Evolutionary conservation across 2,888 invertebrate species (phyloP).

Genomic region (Laspeyria flexula): DNA sequence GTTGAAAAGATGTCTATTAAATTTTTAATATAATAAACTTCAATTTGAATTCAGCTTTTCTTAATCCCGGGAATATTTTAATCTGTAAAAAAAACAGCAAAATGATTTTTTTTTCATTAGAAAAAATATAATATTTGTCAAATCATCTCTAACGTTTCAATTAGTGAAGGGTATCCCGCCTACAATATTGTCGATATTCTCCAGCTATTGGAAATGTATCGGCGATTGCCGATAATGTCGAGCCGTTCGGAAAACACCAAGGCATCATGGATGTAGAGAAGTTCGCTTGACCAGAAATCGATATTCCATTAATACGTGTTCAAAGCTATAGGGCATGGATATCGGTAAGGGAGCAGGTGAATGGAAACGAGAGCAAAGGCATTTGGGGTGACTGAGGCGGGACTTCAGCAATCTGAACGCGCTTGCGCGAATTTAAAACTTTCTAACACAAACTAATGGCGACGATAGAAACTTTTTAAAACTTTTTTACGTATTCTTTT

Average conservation of each 20-base stretch:
- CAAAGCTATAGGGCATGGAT: slow-evolving; percentile 73
- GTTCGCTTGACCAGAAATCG: slow-evolving; percentile 80
- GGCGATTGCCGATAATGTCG: slow-evolving; percentile 85
- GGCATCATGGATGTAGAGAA: slow-evolving; percentile 72
- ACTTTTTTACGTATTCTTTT: neutral
- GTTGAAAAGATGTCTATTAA: too few relatives aligned
- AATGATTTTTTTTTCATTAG: neutral
- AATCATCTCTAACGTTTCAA: neutral
- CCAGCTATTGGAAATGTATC: slow-evolving; percentile 77
- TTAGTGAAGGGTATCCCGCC: slow-evolving; percentile 14
- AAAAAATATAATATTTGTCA: neutral
- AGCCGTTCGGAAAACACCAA: slow-evolving; percentile 85
- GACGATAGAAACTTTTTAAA: neutral
- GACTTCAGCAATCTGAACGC: slow-evolving; percentile 10
- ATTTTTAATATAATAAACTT: too few relatives aligned
- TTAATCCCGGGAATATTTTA: too few relatives aligned
- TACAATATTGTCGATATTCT: slow-evolving; percentile 53
- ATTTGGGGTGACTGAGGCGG: slow-evolving; percentile 46
- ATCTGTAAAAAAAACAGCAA: too few relatives aligned
- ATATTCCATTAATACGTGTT: slow-evolving; percentile 79
- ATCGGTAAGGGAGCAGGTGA: slow-evolving; percentile 73
- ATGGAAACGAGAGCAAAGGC: slow-evolving; percentile 60
- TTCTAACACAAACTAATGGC: neutral
- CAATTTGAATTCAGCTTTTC: too few relatives aligned
- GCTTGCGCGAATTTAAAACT: slow-evolving; percentile 28